Base-by-base conservation (phyloP, 2,888 invertebrate genomes). In the Theodoxus fluviatilis region DNA sequence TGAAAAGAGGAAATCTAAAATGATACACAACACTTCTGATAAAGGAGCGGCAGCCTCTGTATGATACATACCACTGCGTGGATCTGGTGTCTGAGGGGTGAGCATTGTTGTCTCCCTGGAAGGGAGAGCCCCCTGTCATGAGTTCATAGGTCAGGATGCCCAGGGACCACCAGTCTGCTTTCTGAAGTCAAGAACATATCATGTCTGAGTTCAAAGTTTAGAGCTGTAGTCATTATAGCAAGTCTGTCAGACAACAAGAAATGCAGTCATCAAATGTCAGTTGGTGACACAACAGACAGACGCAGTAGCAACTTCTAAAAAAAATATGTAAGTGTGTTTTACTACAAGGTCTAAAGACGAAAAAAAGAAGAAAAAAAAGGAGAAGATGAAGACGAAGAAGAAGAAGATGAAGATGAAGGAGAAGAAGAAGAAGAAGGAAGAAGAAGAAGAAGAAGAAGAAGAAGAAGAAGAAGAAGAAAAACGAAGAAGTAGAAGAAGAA, bases 101-200 rank as follows among this genome's bases (percentile, higher is more conserved):
- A n/a, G n/a, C n/a, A n/a, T n/a, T n/a, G n/a, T n/a, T n/a, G n/a
- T n/a, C n/a, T n/a, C n/a, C n/a, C n/a, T n/a, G n/a, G 75, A 98
- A 98, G 2, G 98, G 98, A 0, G 97, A 97, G 7, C 96, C 96
- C 68, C 98, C 98, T 0, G 97, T 98, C 69, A 98, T 89, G 57
- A 98, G 91, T 88, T 98, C 98, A 90, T 97, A 98, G 0, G 96
- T 95, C 61, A 98, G 89, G 1, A 98, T 97, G 7, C 97, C 97
- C 7, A 98, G 93, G 38, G 96, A 96, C 98, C 98, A 98, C 98
- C 98, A 98, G 89, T 98, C 98, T 6, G 97, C 98, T 66, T 96
- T 94, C 93, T 95, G 90, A 2, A 80, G 77, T 71, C 71, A 22
- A 70, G 63, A 61, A 71, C n/a, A 3, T 31, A 69, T n/a, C n/a